Percentiles rank a stretch among this genome's conserved stretches.
Evolutionary conservation across 2,888 invertebrate species (phyloP).

Genomic region (Acheta domesticus): DNA sequence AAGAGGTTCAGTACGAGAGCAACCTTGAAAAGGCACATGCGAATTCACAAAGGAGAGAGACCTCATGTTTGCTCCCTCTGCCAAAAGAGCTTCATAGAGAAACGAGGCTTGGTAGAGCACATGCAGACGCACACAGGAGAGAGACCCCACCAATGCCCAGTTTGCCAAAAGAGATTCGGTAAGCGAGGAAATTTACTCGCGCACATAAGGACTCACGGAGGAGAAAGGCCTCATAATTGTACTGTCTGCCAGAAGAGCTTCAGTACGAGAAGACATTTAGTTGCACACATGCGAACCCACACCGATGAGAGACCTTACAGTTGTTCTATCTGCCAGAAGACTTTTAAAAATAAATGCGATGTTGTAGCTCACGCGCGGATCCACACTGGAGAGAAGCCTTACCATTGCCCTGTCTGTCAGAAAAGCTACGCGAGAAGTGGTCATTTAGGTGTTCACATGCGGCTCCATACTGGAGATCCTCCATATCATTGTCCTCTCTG

Average conservation of each 20-base stretch:
- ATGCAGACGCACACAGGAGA: background rate
- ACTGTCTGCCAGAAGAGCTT: background rate
- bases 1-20: background rate
- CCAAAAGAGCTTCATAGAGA: background rate
- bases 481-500: background rate
- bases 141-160: background rate
- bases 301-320: background rate
- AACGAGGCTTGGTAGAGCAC: background rate
- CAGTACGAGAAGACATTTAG: background rate
- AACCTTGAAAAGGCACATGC: background rate
- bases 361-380: background rate
- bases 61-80: background rate
- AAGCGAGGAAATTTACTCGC: background rate
- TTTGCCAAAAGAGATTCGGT: background rate
- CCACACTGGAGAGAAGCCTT: background rate
- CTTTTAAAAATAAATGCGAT: background rate
- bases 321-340: background rate
- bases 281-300: background rate
- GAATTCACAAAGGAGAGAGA: background rate
- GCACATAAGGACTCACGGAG: background rate
- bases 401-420: background rate
- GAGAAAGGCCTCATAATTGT: background rate
- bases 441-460: background rate
- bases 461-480: background rate
- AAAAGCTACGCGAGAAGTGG: background rate